Evolutionary conservation across 1,140 invertebrate species (phyloP).

Genomic region (Drosophila eugracilis): DNA sequence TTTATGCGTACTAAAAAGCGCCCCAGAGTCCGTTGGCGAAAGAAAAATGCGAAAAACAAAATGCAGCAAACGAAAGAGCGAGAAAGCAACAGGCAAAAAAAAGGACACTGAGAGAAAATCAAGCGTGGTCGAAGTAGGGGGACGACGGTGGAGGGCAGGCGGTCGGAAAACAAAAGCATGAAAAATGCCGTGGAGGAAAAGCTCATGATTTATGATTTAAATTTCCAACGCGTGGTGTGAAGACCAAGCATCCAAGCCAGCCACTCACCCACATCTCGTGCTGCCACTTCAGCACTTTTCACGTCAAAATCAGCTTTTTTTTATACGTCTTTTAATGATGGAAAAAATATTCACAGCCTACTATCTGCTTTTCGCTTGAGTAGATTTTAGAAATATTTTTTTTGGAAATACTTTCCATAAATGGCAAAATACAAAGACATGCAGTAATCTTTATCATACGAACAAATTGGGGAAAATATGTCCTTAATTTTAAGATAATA

Average conservation of each 20-base stretch:
- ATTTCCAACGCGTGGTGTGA: slow-evolving; percentile 75
- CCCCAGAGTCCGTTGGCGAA: slow-evolving; percentile 55
- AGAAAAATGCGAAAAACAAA: slow-evolving; percentile 82
- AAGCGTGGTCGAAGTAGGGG: not conserved
- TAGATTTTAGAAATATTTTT: not conserved
- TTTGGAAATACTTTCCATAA: too few species aligned
- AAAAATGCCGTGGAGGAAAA: slow-evolving; percentile 76
- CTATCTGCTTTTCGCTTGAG: not conserved
- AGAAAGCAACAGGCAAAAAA: slow-evolving; percentile 40
- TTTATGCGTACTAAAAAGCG: slow-evolving; percentile 82
- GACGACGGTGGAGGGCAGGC: not conserved
- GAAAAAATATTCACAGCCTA: not conserved
- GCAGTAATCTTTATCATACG: too few species aligned
- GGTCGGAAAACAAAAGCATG: slow-evolving; percentile 49
- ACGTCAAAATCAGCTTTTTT: slow-evolving; percentile 18
- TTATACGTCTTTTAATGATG: not conserved
- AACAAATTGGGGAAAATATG: too few species aligned
- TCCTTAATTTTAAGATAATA: too few species aligned
- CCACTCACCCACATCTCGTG: slow-evolving; percentile 28
- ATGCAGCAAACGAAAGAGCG: slow-evolving; percentile 55
- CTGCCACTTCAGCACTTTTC: slow-evolving; percentile 27
- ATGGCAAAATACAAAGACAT: not conserved
- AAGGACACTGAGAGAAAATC: slow-evolving; percentile 30
- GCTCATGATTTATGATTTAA: slow-evolving; percentile 84
- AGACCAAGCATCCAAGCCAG: slow-evolving; percentile 50